These are phyloP conservation scores for Tetrax tetrax DNA, from an alignment of 2,113 vertebrate genomes.

Conservation along the genomic window DNA sequence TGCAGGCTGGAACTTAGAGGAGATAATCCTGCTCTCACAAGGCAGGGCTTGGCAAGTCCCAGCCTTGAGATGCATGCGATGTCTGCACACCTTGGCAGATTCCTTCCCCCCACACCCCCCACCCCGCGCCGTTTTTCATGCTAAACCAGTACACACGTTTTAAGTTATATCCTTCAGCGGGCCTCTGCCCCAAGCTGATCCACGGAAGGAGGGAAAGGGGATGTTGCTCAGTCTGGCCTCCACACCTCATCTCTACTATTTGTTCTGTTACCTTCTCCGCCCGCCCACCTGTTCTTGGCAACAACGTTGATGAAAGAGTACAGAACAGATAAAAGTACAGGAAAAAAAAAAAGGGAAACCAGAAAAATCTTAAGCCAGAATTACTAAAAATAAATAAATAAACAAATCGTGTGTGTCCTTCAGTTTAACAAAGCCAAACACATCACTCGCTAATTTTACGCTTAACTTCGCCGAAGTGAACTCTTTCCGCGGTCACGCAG, in stretches of 20 bases:
- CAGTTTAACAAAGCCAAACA: accelerated
- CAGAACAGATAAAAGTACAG: neutral
- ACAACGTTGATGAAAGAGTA: neutral
- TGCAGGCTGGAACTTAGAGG: neutral
- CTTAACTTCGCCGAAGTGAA: accelerated
- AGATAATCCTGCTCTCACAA: neutral
- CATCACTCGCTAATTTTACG: accelerated
- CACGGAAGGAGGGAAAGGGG: neutral
- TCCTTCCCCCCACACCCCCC: too few species aligned
- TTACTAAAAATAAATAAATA: too few species aligned
- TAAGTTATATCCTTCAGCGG: accelerated
- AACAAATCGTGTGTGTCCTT: too few species aligned
- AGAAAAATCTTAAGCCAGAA: neutral
- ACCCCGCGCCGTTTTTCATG: neutral
- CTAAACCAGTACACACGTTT: neutral
- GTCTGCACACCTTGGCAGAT: neutral
- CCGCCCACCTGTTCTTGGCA: neutral
- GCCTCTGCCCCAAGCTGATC: neutral
- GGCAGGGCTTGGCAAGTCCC: neutral
- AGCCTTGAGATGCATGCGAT: accelerated
- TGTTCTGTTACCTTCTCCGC: too few species aligned
- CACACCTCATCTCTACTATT: neutral
- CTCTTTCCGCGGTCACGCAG: too few species aligned
- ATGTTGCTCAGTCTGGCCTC: neutral
- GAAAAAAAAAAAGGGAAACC: accelerated